phyloP scores from a whole-genome alignment of 2,888 invertebrate genomes.

The Drepana falcataria region DNA sequence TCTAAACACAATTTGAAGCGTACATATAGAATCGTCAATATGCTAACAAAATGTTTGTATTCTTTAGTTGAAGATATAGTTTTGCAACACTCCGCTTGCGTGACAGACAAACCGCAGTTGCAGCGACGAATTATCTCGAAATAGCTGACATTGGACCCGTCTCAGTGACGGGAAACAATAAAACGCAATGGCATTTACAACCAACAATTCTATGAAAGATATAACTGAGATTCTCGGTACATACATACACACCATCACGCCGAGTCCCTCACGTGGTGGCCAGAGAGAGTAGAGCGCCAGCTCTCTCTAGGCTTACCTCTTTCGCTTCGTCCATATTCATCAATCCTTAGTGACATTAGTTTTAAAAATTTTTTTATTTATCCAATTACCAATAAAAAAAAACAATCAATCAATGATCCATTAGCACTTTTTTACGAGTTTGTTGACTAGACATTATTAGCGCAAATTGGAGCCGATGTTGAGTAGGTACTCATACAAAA shows the following conservation, averaged over 20 bases:
- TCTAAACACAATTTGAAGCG: too few species aligned
- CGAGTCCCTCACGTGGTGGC: too few species aligned
- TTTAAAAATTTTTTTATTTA: too few species aligned
- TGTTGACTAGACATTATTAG: neutral
- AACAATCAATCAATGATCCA: neutral
- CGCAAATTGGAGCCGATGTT: neutral
- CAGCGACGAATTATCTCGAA: slow-evolving; percentile 23
- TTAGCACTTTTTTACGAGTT: neutral
- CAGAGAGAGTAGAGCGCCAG: too few species aligned
- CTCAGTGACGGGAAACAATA: slow-evolving; percentile 6
- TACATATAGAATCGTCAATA: too few species aligned
- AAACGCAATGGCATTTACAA: neutral
- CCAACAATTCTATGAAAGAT: neutral
- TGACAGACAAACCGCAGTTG: slow-evolving; percentile 26
- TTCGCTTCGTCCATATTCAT: too few species aligned
- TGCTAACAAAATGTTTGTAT: neutral
- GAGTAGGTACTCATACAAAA: neutral
- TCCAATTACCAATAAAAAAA: neutral
- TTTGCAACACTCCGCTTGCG: slow-evolving; percentile 9
- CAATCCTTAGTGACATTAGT: too few species aligned
- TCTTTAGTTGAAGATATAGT: neutral
- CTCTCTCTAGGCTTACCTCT: too few species aligned
- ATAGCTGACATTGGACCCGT: slow-evolving; percentile 18
- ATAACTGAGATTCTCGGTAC: too few species aligned
- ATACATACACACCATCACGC: too few species aligned